A percentile compares a stretch with the other conserved stretches of the same genome.
Evolutionary conservation across 1,140 invertebrate species (phyloP).

Genomic region (Atta cephalotes): DNA sequence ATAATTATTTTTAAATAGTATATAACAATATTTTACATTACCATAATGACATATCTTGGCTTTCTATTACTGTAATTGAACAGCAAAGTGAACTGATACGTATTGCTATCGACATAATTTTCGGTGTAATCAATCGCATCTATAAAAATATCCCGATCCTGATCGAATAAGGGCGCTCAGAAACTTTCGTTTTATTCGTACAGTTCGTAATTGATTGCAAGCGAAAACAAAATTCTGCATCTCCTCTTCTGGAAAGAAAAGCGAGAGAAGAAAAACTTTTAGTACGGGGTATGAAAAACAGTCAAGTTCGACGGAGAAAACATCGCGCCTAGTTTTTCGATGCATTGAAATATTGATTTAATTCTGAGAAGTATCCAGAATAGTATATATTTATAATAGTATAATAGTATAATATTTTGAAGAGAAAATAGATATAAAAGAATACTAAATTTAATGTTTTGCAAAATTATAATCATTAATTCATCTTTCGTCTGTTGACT

Average conservation of each 20-base stretch:
- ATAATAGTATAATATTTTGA: no score
- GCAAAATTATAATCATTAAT: background rate
- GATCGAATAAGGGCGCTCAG: background rate
- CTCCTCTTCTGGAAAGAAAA: background rate
- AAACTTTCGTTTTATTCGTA: slow-evolving; percentile 23
- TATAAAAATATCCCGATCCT: background rate
- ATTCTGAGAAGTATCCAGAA: background rate
- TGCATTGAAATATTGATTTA: slow-evolving; percentile 20
- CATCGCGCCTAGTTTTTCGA: background rate
- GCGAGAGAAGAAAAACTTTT: background rate
- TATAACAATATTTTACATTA: background rate
- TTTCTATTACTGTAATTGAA: background rate
- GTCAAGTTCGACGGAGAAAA: background rate
- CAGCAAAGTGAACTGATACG: background rate
- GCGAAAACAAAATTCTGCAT: slow-evolving; percentile 8
- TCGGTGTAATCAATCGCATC: background rate
- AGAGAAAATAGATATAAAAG: background rate
- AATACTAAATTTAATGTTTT: background rate
- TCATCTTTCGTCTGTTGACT: background rate
- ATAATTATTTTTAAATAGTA: no score
- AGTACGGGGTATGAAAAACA: background rate
- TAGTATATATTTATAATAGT: no score
- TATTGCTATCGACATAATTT: slow-evolving; percentile 31
- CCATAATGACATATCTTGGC: background rate
- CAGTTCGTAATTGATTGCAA: slow-evolving; percentile 20